Conservation (phyloP, 35 echinoderm and acorn worm genomes). For the Heliocidaris erythrogramma region DNA sequence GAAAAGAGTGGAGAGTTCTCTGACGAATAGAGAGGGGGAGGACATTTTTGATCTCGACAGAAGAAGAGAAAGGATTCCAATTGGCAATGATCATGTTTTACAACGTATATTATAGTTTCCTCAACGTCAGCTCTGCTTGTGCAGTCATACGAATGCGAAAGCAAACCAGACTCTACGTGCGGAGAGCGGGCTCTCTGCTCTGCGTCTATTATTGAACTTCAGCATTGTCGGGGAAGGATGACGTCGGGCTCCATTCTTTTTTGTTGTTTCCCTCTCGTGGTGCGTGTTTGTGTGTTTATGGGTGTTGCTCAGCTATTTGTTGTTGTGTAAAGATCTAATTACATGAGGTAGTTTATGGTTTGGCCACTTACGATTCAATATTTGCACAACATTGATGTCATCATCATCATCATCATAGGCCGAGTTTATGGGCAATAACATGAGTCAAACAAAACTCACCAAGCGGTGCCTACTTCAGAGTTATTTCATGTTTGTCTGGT, state of each 20-base stretch:
- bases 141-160: background rate
- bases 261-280: background rate
- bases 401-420: background rate
- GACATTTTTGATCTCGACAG: background rate
- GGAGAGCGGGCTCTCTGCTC: background rate
- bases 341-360: background rate
- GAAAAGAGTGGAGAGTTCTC: too few relatives aligned
- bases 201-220: background rate
- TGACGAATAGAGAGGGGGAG: too few relatives aligned
- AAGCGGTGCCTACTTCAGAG: background rate
- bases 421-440: background rate
- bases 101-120: background rate
- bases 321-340: conserved; percentile 5
- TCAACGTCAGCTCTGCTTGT: background rate
- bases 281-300: background rate
- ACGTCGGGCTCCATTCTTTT: background rate
- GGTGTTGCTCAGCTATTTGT: background rate
- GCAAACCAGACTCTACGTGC: background rate
- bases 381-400: background rate
- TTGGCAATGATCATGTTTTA: background rate
- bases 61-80: background rate
- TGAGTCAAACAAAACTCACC: background rate
- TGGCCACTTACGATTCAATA: background rate
- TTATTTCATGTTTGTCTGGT: background rate
- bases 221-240: background rate